These are phyloP conservation scores for Atherix ibis DNA, from an alignment of 2,888 invertebrate species.

Conservation along the genomic window DNA sequence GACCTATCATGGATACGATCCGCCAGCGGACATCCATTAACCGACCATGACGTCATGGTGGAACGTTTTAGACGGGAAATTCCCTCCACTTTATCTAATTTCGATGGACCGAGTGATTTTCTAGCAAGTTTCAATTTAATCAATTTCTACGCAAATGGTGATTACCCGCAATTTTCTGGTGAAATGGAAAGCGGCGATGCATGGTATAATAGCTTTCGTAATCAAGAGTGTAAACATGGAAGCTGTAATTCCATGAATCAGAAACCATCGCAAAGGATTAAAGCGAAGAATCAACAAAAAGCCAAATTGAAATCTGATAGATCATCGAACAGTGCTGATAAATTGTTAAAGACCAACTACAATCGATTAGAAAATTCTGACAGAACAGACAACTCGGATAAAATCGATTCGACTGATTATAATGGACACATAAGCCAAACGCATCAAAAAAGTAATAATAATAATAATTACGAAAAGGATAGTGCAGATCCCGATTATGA, in stretches of 20 bases:
- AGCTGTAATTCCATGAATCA: constrained; percentile 2
- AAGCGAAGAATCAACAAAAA: no score
- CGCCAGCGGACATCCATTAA: constrained; percentile 1
- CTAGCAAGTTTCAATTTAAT: constrained; percentile 5
- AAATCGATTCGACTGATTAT: no score
- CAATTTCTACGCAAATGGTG: constrained; percentile 1
- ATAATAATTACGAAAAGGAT: background rate
- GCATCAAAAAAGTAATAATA: background rate
- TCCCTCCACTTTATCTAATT: no score
- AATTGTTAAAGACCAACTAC: no score
- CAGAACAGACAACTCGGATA: no score
- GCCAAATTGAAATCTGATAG: no score
- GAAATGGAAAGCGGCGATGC: constrained; percentile 9
- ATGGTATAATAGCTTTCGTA: constrained; percentile 12
- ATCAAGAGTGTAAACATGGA: constrained; percentile 10
- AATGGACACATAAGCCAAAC: no score
- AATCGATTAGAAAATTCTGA: no score
- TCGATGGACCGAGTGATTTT: background rate
- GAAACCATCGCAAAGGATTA: no score
- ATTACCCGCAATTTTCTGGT: background rate
- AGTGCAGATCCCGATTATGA: constrained; percentile 6
- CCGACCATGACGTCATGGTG: background rate
- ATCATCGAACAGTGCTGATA: no score
- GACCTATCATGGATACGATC: constrained; percentile 9
- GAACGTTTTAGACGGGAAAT: background rate